Percentiles rank a stretch among this genome's conserved stretches.
These are phyloP conservation scores for Heliconius congener DNA, from an alignment of 1,140 invertebrate species.

Conservation along the genomic window DNA sequence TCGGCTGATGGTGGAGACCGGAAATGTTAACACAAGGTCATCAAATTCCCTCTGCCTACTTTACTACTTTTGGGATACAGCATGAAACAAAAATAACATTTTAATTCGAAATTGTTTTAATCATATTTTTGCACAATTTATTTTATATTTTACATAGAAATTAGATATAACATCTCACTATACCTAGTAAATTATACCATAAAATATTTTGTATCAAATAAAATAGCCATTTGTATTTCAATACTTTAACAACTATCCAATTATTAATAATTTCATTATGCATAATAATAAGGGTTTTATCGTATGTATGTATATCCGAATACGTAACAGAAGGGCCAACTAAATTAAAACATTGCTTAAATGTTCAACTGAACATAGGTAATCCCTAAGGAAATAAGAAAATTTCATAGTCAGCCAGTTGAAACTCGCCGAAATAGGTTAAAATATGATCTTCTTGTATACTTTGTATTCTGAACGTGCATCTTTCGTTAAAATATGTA, in stretches of 20 bases:
- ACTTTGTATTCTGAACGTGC: conserved; percentile 14
- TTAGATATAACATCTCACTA: too few relatives aligned
- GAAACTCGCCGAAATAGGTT: conserved; percentile 27
- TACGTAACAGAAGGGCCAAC: not conserved
- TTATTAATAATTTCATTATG: not conserved
- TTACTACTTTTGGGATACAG: too few relatives aligned
- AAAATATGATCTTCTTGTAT: conserved; percentile 30
- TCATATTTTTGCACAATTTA: too few relatives aligned
- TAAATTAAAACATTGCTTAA: conserved; percentile 12
- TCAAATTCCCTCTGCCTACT: too few relatives aligned
- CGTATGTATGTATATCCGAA: not conserved
- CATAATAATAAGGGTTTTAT: conserved; percentile 12
- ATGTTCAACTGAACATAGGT: conserved; percentile 27
- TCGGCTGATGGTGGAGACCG: too few relatives aligned
- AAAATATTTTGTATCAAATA: not conserved
- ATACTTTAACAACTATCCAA: not conserved
- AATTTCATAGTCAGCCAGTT: conserved; percentile 24
- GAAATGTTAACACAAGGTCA: too few relatives aligned
- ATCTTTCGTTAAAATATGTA: conserved; percentile 19
- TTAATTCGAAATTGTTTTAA: too few relatives aligned
- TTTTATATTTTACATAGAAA: too few relatives aligned
- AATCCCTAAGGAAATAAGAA: conserved; percentile 42
- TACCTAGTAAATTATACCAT: too few relatives aligned
- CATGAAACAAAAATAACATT: too few relatives aligned
- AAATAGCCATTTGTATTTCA: not conserved